phyloP scores from a whole-genome alignment of 2,113 vertebrate genomes.

The Coregonus clupeaformis region DNA sequence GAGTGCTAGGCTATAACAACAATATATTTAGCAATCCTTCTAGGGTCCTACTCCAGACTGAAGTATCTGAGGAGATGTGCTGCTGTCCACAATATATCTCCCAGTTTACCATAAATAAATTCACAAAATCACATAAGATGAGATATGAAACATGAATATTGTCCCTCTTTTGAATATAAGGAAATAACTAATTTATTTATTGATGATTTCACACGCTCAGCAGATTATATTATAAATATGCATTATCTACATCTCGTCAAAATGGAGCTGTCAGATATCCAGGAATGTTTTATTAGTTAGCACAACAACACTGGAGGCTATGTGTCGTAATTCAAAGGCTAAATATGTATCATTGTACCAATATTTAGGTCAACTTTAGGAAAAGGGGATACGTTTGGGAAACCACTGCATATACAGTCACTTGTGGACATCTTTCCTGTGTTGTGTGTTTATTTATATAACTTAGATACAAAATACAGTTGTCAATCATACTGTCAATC shows the following conservation, averaged over 20 bases:
- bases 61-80: background rate
- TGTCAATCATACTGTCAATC: background rate
- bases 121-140: background rate
- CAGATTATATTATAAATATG: constrained; percentile 68
- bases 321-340: constrained; percentile 61
- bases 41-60: background rate
- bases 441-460: background rate
- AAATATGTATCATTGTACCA: constrained; percentile 53
- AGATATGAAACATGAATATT: background rate
- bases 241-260: constrained; percentile 47
- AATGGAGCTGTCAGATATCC: constrained; percentile 51
- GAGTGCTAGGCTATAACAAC: background rate
- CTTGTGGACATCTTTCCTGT: background rate
- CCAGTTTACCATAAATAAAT: background rate
- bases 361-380: constrained; percentile 16
- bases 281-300: constrained; percentile 54
- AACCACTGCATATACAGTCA: background rate
- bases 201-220: constrained; percentile 40
- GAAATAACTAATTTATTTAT: constrained; percentile 40
- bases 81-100: background rate
- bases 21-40: background rate
- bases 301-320: constrained; percentile 35
- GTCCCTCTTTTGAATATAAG: constrained; percentile 5
- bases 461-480: too few relatives aligned
- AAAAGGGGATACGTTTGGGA: background rate